Base-by-base conservation (phyloP, 2,113 vertebrate genomes). In the Apteryx mantelli region DNA sequence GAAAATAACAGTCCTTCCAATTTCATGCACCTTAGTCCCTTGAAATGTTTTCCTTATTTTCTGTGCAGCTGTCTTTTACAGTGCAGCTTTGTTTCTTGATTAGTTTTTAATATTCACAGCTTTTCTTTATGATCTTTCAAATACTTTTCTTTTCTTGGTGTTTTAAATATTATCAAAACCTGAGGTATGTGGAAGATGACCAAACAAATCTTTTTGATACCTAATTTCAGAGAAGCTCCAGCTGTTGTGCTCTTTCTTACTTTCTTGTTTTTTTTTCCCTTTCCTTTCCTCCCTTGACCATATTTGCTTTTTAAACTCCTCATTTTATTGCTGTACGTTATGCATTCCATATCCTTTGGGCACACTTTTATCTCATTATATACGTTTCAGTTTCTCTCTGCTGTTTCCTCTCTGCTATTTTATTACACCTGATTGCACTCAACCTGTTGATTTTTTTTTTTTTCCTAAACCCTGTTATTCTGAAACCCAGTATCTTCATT, bases 301-400 rank as follows among this genome's bases (percentile, higher is more conserved):
- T 74, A 80, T 16, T 82, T 87, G 58, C 53, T 91, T 89, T 92
- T 79, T 25, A 91, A 82, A 83, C n/a, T 89, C 14, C 52, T 89
- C 8, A 0, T 40, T 96, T 93, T 88, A 82, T 77, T 89, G 78
- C 87, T 82, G 32, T 71, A 38, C 32, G 66, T 73, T 95, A 93
- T 85, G 63, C 63, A 91, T 95, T 96, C 84, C 28, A 12, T 74
- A 66, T 96, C 96, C 97, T 97, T 94, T 94, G 95, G 94, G 94
- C 87, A 91, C 82, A 64, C 75, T 95, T 97, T 95, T 97, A 95
- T 97, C 93, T 95, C 90, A 93, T 97, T 96, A 96, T 88, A 77
- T 58, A 64, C 8, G 0, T 95, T 97, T 96, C 91, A 66, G 44
- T 82, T 89, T 97, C 86, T 91, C 66, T 91, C 75, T 94, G 78